Evolutionary conservation across 2,797 vertebrate genomes (phyloP).

Genomic region (Phataginus tetradactyla): DNA sequence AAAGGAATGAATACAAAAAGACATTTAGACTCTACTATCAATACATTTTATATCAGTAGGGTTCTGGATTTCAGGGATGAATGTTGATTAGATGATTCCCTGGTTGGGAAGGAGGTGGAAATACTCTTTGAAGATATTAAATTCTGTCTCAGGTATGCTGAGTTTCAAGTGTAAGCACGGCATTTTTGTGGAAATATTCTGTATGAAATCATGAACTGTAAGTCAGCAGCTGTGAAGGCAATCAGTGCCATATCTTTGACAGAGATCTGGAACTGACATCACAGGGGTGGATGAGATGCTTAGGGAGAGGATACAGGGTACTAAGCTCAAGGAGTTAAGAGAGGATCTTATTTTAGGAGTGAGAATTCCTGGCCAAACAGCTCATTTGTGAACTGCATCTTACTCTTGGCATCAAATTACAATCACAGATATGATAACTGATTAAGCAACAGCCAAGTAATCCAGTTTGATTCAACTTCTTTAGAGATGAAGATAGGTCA

Average conservation of each 20-base stretch:
- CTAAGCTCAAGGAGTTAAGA: neutral
- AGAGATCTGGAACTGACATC: neutral
- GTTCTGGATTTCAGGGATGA: slow-evolving; percentile 3
- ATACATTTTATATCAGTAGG: neutral
- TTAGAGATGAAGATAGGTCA: neutral
- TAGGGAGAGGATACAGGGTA: neutral
- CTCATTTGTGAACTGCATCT: slow-evolving; percentile 25
- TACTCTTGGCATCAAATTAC: slow-evolving; percentile 44
- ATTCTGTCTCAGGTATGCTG: neutral
- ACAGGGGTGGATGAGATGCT: neutral
- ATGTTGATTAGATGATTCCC: neutral
- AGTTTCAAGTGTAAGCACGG: neutral
- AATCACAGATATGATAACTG: slow-evolving; percentile 1
- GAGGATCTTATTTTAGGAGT: slow-evolving; percentile 19
- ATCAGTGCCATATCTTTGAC: neutral
- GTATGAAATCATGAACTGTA: neutral
- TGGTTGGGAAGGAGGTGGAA: neutral
- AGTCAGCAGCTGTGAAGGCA: neutral
- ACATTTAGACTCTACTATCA: neutral
- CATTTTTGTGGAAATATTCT: slow-evolving; percentile 14
- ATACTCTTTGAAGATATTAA: neutral
- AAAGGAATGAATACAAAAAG: neutral
- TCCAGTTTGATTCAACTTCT: neutral
- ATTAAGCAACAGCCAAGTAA: slow-evolving; percentile 31
- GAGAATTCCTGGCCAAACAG: slow-evolving; percentile 35